Evolutionary conservation across 2,888 invertebrate genomes (phyloP).

Genomic region (Agrenia bidenticulata): DNA sequence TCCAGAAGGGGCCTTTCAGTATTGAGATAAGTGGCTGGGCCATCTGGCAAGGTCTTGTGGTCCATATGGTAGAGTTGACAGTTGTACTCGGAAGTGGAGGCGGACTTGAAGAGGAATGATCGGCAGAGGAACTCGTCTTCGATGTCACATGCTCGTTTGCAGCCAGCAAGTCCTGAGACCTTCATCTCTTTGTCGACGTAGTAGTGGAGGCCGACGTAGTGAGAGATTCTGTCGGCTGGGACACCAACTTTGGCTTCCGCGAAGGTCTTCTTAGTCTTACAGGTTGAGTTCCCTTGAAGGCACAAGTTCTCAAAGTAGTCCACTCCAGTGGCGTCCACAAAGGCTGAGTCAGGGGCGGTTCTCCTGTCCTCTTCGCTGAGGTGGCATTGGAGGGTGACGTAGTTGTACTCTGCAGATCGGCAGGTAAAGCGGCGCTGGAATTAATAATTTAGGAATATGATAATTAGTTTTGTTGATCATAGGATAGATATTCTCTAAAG

Average conservation of each 20-base stretch:
- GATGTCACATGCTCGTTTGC: slow-evolving; percentile 84
- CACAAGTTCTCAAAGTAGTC: slow-evolving; percentile 90
- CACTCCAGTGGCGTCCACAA: slow-evolving; percentile 80
- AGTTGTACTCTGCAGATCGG: slow-evolving; percentile 90
- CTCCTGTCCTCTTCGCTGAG: slow-evolving; percentile 86
- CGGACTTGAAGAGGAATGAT: slow-evolving; percentile 67
- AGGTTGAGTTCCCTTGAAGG: slow-evolving; percentile 82
- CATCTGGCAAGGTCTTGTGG: slow-evolving; percentile 87
- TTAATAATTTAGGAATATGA: neutral
- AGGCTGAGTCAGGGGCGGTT: slow-evolving; percentile 82
- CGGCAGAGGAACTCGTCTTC: slow-evolving; percentile 91
- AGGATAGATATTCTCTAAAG: neutral
- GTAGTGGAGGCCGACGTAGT: slow-evolving; percentile 84
- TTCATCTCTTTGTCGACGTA: slow-evolving; percentile 87
- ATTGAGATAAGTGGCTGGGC: slow-evolving; percentile 81
- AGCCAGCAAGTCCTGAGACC: slow-evolving; percentile 85
- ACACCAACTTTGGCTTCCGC: slow-evolving; percentile 82
- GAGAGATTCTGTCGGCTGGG: slow-evolving; percentile 86
- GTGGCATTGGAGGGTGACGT: slow-evolving; percentile 86
- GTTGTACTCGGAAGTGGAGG: slow-evolving; percentile 74
- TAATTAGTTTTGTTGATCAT: neutral
- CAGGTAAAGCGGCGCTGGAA: slow-evolving; percentile 82
- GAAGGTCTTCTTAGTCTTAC: slow-evolving; percentile 78
- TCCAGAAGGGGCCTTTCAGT: slow-evolving; percentile 87
- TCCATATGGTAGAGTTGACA: slow-evolving; percentile 83